These are phyloP conservation scores for Hipparchia sbordonii DNA, from an alignment of 2,888 invertebrate species.

Conservation along the genomic window DNA sequence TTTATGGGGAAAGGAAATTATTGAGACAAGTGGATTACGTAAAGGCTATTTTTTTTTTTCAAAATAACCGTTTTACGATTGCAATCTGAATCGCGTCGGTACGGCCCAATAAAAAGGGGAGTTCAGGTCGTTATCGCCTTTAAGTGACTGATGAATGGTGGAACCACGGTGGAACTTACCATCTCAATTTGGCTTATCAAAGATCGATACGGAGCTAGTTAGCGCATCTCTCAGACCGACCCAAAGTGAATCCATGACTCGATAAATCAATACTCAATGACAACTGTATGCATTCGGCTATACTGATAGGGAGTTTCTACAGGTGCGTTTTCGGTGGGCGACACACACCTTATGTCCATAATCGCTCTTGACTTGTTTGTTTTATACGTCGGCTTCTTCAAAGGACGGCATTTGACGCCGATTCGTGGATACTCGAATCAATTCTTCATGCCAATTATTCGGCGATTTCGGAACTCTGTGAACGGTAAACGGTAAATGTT, in stretches of 20 bases:
- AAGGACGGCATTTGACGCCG: constrained; percentile 46
- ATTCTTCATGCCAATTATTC: constrained; percentile 43
- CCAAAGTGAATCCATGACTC: constrained; percentile 62
- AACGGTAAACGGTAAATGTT: constrained; percentile 9
- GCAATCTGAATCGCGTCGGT: constrained; percentile 46
- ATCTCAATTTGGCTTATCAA: constrained; percentile 80
- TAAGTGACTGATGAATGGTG: constrained; percentile 80
- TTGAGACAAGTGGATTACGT: too few species aligned
- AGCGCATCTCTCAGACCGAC: constrained; percentile 57
- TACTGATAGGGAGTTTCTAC: constrained; percentile 62
- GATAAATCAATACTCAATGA: constrained; percentile 54
- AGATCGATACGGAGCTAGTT: constrained; percentile 77
- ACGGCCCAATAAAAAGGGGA: constrained; percentile 38
- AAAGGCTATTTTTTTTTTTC: background rate
- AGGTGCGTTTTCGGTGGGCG: constrained; percentile 66
- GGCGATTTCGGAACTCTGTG: constrained; percentile 11
- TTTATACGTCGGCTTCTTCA: constrained; percentile 55
- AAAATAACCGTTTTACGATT: constrained; percentile 28
- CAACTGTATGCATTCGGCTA: constrained; percentile 70
- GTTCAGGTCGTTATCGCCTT: constrained; percentile 64
- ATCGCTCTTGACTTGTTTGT: constrained; percentile 51
- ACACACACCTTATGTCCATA: constrained; percentile 64
- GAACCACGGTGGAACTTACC: constrained; percentile 53
- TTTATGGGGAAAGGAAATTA: too few species aligned
- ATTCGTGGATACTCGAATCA: constrained; percentile 41